Evolutionary conservation across 2,797 vertebrate genomes (phyloP), one percentile per base, ranked within the genome.

Genomic region (Fratercula arctica): DNA sequence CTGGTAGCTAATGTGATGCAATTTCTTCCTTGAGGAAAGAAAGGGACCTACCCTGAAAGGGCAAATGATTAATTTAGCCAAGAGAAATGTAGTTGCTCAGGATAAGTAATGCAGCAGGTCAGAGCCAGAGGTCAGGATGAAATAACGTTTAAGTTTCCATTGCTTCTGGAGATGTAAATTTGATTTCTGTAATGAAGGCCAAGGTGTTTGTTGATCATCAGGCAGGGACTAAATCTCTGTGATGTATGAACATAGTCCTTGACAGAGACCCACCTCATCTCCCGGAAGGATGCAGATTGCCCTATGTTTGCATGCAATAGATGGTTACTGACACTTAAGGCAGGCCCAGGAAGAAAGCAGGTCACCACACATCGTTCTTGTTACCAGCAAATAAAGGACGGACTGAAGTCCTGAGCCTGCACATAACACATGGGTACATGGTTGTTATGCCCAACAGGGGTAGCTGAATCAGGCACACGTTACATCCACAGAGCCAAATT

Each of bases 61-160:
- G 1, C 35, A 83, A 84, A 81, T 92, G 95, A 89, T 94, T 92
- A 96, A 96, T 95, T 92, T 93, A 93, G 69, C 91, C 50, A 61
- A 75, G 79, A 87, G 82, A 92, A 93, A 91, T 41, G 29, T 9
- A 89, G 89, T 61, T 93, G 57, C 57, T 91, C 45, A 45, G 85
- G 66, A 66, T 84, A 92, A 95, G 68, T 92, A 80, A 92, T 87
- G 84, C 61, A 53, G 18, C 77, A 66, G 35, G 70, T 94, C 92
- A 94, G 64, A 90, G 84, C 19, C 75, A 92, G 76, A 75, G 92
- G 69, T 88, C 87, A 86, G 69, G 25, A 78, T 13, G 6, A 90
- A 96, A 86, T 35, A 78, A 72, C 50, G 25, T 91, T 94, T 77
- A 66, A 61, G 57, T 64, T 94, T 50, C 50, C 35, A 41, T 57